Percentiles rank a stretch among this genome's conserved stretches.
Conservation (phyloP, 2,888 invertebrate genomes). For the Polylopha cassiicola region DNA sequence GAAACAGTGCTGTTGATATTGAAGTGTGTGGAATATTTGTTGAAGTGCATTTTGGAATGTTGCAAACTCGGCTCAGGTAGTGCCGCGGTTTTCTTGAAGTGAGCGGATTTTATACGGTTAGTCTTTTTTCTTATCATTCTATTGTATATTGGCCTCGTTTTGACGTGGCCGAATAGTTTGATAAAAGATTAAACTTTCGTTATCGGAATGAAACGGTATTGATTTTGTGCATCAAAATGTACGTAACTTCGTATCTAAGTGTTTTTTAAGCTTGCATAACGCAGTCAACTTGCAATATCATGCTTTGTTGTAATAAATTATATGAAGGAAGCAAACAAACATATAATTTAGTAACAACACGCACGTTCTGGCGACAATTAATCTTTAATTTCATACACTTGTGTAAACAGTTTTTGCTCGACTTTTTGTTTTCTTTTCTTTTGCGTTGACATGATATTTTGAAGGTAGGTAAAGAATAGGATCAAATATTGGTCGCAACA, state of each 20-base stretch:
- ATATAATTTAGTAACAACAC: conserved; percentile 10
- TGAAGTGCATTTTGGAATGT: conserved; percentile 57
- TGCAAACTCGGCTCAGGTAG: conserved; percentile 45
- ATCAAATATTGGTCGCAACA: too few species aligned
- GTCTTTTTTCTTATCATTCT: conserved; percentile 53
- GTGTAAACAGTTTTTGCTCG: conserved; percentile 30
- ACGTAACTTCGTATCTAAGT: conserved; percentile 1
- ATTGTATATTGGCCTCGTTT: conserved; percentile 27
- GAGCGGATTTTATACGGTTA: conserved; percentile 53
- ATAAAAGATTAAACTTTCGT: conserved; percentile 27
- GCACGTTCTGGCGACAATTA: conserved; percentile 16
- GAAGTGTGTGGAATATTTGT: conserved; percentile 34
- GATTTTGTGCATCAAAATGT: conserved; percentile 26
- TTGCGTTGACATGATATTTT: conserved; percentile 22
- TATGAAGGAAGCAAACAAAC: conserved; percentile 9
- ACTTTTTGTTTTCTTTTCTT: conserved; percentile 23
- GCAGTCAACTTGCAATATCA: not conserved
- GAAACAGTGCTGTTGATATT: conserved; percentile 37
- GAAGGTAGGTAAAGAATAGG: conserved; percentile 29
- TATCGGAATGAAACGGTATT: conserved; percentile 26
- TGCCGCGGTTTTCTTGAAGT: conserved; percentile 38
- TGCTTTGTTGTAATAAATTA: conserved; percentile 2
- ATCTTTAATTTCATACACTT: conserved; percentile 29
- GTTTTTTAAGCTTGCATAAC: conserved; percentile 2
- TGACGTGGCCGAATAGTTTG: conserved; percentile 38